These are phyloP conservation scores for Scartelaos histophorus DNA, from an alignment of 2,113 vertebrate genomes.

Conservation along the genomic window DNA sequence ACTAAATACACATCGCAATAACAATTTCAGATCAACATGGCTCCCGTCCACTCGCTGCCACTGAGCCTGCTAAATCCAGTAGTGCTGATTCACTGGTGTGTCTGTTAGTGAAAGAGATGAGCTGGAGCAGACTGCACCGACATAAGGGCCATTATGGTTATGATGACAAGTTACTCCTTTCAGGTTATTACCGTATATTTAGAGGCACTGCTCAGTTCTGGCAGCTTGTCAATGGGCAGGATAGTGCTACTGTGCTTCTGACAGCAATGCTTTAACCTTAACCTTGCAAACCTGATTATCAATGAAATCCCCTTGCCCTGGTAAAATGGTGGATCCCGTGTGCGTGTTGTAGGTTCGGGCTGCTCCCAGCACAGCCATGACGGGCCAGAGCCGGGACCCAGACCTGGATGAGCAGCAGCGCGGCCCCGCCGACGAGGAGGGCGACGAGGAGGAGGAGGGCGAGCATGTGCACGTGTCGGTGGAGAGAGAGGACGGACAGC, in stretches of 20 bases:
- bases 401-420: slow-evolving; percentile 76
- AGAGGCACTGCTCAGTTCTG: too few species aligned
- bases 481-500: slow-evolving; percentile 59
- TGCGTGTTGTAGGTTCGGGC: slow-evolving; percentile 74
- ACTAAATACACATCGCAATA: slow-evolving; percentile 3
- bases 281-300: too few species aligned
- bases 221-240: too few species aligned
- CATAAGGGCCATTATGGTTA: not conserved
- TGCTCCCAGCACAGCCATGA: slow-evolving; percentile 83
- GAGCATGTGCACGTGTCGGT: slow-evolving; percentile 63
- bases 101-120: not conserved
- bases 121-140: not conserved
- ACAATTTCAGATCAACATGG: not conserved
- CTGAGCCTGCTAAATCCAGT: not conserved
- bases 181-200: too few species aligned
- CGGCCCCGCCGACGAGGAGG: slow-evolving; percentile 65
- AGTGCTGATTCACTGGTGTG: not conserved
- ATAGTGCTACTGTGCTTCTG: too few species aligned
- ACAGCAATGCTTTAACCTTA: too few species aligned
- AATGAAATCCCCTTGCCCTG: not conserved
- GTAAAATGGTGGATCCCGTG: not conserved
- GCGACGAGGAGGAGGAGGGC: slow-evolving; percentile 66
- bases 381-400: slow-evolving; percentile 80
- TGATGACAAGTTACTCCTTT: not conserved
- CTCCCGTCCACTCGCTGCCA: not conserved